Conservation (phyloP, 2,888 invertebrate species). For the Hirtodrosophila duncani region DNA sequence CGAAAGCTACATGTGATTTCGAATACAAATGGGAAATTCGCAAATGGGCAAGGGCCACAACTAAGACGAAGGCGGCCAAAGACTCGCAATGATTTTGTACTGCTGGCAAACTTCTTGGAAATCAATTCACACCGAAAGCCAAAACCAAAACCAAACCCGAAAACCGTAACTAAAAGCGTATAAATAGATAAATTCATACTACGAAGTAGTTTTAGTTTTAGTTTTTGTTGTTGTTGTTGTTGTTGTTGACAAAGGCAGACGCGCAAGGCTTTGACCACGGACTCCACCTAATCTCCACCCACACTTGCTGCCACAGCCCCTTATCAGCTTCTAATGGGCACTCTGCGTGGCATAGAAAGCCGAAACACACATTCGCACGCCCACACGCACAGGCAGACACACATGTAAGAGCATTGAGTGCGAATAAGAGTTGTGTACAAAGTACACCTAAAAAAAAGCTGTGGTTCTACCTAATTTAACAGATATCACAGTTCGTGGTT, state of each 20-base stretch:
- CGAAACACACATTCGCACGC: slow-evolving; percentile 2
- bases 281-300: background rate
- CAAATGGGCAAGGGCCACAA: slow-evolving; percentile 13
- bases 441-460: too few species aligned
- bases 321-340: slow-evolving; percentile 53
- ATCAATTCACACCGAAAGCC: slow-evolving; percentile 47
- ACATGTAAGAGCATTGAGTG: slow-evolving; percentile 1
- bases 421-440: slow-evolving; percentile 7
- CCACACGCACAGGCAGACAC: slow-evolving; percentile 1
- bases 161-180: slow-evolving; percentile 62
- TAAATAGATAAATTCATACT: slow-evolving; percentile 62
- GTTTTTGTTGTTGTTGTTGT: slow-evolving; percentile 23
- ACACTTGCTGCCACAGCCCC: background rate
- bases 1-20: background rate
- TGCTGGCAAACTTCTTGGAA: slow-evolving; percentile 8
- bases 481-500: too few species aligned
- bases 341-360: slow-evolving; percentile 34
- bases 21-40: background rate
- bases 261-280: slow-evolving; percentile 12
- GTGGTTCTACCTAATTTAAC: too few species aligned
- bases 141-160: slow-evolving; percentile 23
- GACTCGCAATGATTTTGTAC: background rate
- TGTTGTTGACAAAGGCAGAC: background rate
- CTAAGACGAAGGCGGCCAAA: slow-evolving; percentile 12
- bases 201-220: too few species aligned